A percentile compares a stretch with the other conserved stretches of the same genome.
phyloP scores from a whole-genome alignment of 2,797 vertebrate genomes.

The Pogonophryne albipinna region DNA sequence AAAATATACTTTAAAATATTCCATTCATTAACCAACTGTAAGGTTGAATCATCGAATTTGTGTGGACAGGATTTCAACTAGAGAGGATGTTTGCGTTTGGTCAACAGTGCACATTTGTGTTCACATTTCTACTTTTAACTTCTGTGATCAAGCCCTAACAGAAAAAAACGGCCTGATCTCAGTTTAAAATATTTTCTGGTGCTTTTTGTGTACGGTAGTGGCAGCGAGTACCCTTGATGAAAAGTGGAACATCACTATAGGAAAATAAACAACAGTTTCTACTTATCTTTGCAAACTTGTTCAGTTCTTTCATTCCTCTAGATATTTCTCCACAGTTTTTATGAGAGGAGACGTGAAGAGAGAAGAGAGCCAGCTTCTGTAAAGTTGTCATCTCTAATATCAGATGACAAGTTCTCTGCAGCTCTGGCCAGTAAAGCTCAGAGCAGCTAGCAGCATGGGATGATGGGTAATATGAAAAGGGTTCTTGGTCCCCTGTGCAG shows the following conservation, averaged over 20 bases:
- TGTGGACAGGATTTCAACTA: background rate
- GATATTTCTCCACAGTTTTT: slow-evolving; percentile 22
- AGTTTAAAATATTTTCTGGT: background rate
- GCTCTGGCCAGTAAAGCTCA: slow-evolving; percentile 32
- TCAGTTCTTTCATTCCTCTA: slow-evolving; percentile 19
- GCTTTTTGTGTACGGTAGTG: background rate
- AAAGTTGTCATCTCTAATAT: slow-evolving; percentile 57
- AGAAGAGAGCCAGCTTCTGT: slow-evolving; percentile 50
- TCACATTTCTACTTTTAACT: background rate
- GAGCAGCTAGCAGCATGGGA: slow-evolving; percentile 50
- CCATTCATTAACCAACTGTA: background rate
- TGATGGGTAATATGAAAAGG: slow-evolving; percentile 53
- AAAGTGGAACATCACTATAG: slow-evolving; percentile 11
- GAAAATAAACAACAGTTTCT: slow-evolving; percentile 14
- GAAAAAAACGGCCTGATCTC: background rate
- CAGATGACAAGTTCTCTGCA: slow-evolving; percentile 40
- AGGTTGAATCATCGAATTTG: background rate
- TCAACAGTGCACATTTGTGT: background rate
- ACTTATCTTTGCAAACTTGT: slow-evolving; percentile 10
- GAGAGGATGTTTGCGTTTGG: background rate
- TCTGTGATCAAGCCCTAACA: background rate
- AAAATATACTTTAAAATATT: background rate
- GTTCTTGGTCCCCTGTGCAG: slow-evolving; percentile 31
- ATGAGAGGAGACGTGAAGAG: slow-evolving; percentile 29
- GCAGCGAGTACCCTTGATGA: background rate